Evolutionary conservation across 2,113 vertebrate genomes (phyloP), one percentile per base, ranked within the genome.

Genomic region (Cephalopterus ornatus): DNA sequence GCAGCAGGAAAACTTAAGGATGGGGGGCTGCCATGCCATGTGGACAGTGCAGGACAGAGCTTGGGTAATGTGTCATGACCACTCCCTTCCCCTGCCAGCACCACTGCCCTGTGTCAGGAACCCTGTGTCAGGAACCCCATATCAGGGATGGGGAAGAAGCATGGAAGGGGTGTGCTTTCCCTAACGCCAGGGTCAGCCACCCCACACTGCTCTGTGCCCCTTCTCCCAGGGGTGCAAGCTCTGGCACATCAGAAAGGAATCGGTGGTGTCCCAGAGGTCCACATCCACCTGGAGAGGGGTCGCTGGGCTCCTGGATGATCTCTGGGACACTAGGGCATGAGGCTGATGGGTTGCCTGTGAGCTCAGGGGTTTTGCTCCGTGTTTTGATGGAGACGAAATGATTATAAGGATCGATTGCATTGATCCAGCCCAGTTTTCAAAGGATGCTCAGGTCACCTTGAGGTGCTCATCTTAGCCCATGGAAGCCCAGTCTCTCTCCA

Each of bases 381-480:
- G 18, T 53, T 92, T 86, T 74, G 44, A 42, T 1, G 2, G 30
- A 74, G 49, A 87, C 18, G 44, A 89, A 87, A 82, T 19, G 3
- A 83, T 85, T 22, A 74, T 23, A 47, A 72, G 49, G 46, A 96
- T 87, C 6, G 7, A 77, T 83, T 63, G 39, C 59, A 91, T 68
- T 63, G 93, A 96, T 79, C 68, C 35, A 63, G 24, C 18, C 22
- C 42, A 20, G 62, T 82, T 89, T 94, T 68, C 80, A 77, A 92
- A 80, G 53, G 63, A 84, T 87, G 42, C 42, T 81, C 16, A 37
- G 68, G 87, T 89, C 65, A 96, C 88, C 77, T 96, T 93, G 81
- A 78, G 63, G 44, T 2, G 6, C 59, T 87, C 3, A 0, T 52
- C 55, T 44, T 21, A 82, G 50, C 24, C 74, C 3, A 1, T 35